Conservation (phyloP, 1,140 invertebrate species). For the Drosophila guanche region DNA sequence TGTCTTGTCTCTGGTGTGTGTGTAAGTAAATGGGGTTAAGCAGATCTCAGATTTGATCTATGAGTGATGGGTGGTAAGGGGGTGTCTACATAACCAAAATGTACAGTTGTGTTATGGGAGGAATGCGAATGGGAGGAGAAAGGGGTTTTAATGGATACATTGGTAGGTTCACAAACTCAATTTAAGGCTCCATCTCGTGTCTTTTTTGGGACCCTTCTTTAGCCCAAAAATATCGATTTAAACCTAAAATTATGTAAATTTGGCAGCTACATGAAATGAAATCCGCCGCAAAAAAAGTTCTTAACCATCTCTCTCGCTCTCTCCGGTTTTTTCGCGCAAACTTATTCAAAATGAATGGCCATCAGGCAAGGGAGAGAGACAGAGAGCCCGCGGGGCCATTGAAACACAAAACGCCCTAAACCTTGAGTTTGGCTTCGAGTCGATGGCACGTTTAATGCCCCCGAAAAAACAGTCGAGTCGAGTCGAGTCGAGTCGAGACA, state of each 20-base stretch:
- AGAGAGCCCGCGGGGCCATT: slow-evolving; percentile 41
- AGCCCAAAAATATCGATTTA: slow-evolving; percentile 15
- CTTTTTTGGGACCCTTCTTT: not conserved
- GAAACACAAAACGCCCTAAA: slow-evolving; percentile 62
- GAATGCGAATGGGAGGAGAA: not conserved
- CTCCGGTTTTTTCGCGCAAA: slow-evolving; percentile 18
- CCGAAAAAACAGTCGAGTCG: not conserved
- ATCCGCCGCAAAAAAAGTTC: slow-evolving; percentile 33
- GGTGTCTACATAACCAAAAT: not conserved
- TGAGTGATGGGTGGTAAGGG: slow-evolving; percentile 6
- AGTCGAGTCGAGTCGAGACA: slow-evolving; percentile 38
- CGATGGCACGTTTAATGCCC: slow-evolving; percentile 71
- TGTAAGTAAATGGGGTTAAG: slow-evolving; percentile 46
- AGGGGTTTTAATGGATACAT: not conserved
- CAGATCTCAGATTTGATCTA: slow-evolving; percentile 33
- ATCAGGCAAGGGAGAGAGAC: slow-evolving; percentile 27
- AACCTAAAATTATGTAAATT: slow-evolving; percentile 62
- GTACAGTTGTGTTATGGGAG: not conserved
- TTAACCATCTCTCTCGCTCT: slow-evolving; percentile 14
- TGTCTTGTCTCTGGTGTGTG: slow-evolving; percentile 6
- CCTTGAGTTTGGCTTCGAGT: slow-evolving; percentile 45
- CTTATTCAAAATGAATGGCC: slow-evolving; percentile 51
- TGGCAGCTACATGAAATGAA: slow-evolving; percentile 33
- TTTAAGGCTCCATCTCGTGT: not conserved
- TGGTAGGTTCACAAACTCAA: not conserved